These are phyloP conservation scores for Hybos culiciformis DNA, from an alignment of 2,888 invertebrate genomes.

Conservation along the genomic window DNA sequence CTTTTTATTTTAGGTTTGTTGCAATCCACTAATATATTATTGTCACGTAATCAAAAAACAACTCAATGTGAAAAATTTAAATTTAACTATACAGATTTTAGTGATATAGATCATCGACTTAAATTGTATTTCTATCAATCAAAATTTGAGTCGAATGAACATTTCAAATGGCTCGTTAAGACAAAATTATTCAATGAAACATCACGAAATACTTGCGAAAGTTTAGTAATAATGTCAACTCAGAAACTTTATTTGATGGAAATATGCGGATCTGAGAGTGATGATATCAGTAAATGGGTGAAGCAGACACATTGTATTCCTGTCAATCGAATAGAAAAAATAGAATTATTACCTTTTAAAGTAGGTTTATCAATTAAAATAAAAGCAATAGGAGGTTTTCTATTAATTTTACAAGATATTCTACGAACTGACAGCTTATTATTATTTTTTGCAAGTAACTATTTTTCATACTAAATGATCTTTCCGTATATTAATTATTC, in stretches of 20 bases:
- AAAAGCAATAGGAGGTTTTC: slow-evolving; percentile 31
- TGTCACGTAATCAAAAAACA: slow-evolving; percentile 29
- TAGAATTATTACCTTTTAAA: slow-evolving; percentile 42
- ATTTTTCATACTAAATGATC: too few relatives aligned
- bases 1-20: slow-evolving; percentile 33
- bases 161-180: slow-evolving; percentile 39
- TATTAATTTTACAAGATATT: slow-evolving; percentile 39
- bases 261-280: slow-evolving; percentile 37
- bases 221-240: slow-evolving; percentile 40
- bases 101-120: slow-evolving; percentile 43
- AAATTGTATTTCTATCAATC: slow-evolving; percentile 42
- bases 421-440: slow-evolving; percentile 40
- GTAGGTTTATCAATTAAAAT: slow-evolving; percentile 39
- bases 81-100: slow-evolving; percentile 42
- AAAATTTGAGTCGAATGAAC: slow-evolving; percentile 41
- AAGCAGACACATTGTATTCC: slow-evolving; percentile 37
- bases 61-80: slow-evolving; percentile 28
- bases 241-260: slow-evolving; percentile 40
- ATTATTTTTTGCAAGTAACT: slow-evolving; percentile 38
- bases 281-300: slow-evolving; percentile 41
- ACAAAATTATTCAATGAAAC: slow-evolving; percentile 36
- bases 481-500: slow-evolving; percentile 1
- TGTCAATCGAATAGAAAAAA: slow-evolving; percentile 35
- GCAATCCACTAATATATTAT: slow-evolving; percentile 37
- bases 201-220: slow-evolving; percentile 31